A percentile compares a stretch with the other conserved stretches of the same genome.
Evolutionary conservation across 2,888 invertebrate species (phyloP).

Genomic region (Atrina japonica): DNA sequence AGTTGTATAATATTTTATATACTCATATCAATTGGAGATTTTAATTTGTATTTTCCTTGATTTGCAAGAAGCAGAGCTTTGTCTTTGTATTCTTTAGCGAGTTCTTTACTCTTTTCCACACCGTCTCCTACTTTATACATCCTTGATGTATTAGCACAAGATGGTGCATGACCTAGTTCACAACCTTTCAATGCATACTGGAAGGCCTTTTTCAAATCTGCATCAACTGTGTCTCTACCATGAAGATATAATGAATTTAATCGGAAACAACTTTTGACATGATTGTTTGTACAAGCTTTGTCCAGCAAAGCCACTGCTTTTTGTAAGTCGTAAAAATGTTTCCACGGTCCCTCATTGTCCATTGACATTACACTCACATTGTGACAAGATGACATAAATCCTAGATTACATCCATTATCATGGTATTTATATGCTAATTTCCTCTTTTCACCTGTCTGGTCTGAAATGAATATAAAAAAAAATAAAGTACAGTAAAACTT

Average conservation of each 20-base stretch:
- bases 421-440: constrained; percentile 11
- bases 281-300: constrained; percentile 6
- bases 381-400: constrained; percentile 10
- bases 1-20: no score
- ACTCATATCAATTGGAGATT: no score
- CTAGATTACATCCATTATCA: constrained; percentile 3
- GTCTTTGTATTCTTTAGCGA: constrained; percentile 8
- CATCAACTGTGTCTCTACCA: neutral
- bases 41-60: no score
- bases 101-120: constrained; percentile 5
- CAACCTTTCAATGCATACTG: constrained; percentile 16
- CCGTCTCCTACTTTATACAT: constrained; percentile 24
- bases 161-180: neutral
- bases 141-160: constrained; percentile 8
- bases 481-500: no score
- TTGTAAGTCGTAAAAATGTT: neutral
- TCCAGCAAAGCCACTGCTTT: constrained; percentile 7
- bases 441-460: neutral
- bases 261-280: constrained; percentile 1
- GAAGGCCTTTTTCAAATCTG: neutral
- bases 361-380: constrained; percentile 6
- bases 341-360: constrained; percentile 10
- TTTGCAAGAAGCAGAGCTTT: neutral
- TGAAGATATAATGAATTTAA: constrained; percentile 3
- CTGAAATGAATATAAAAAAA: constrained; percentile 5